Evolutionary conservation across 2,888 invertebrate genomes (phyloP), one percentile per base, ranked within the genome.

Genomic region (Augochlorella aurata): DNA sequence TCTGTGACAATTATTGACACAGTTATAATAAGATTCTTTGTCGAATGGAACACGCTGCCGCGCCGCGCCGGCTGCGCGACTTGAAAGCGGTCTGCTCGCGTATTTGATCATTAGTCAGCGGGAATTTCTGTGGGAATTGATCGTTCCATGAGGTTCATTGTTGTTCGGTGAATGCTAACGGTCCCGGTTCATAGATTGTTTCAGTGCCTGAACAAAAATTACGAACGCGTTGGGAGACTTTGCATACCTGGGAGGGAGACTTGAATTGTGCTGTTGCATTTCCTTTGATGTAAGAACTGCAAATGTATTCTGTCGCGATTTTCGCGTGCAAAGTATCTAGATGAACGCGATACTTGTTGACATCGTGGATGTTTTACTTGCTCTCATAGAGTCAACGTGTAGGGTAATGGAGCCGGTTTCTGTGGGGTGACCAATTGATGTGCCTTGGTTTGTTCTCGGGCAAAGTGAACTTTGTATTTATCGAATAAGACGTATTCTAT

Each of bases 1-100:
- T 29, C 24, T 16, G 24, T 16, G 67, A 68, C 52, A 74, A 79
- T 79, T 74, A 79, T 81, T 74, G 81, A 79, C 73, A 69, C 69
- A 18, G 67, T 69, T 70, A 49, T 38, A 68, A 21, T 65, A 47
- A 21, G 2, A 50, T 44, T 21, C 67, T 50, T 74, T 74, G 45
- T 63, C 61, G 50, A 44, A 49, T 49, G 67, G 61, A 10, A 18
- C 24, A 10, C 18, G 61, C 29, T 14, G 47, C 47, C 47, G 50
- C 50, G 7, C 50, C 50, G 50, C 18, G 18, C 16, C 50, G 50
- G 16, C 14, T 4, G 50, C 16, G 18, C 18, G n/a, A 65, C 65
- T n/a, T n/a, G 65, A 65, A 65, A 65, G 65, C 44, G 44, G 65
- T 44, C 65, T n/a, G 65, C 65, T 1, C n/a, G 38, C 18, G 44